Percentiles rank a stretch among this genome's conserved stretches.
phyloP scores from a whole-genome alignment of 2,113 vertebrate species.

The Pterocles orientalis region DNA sequence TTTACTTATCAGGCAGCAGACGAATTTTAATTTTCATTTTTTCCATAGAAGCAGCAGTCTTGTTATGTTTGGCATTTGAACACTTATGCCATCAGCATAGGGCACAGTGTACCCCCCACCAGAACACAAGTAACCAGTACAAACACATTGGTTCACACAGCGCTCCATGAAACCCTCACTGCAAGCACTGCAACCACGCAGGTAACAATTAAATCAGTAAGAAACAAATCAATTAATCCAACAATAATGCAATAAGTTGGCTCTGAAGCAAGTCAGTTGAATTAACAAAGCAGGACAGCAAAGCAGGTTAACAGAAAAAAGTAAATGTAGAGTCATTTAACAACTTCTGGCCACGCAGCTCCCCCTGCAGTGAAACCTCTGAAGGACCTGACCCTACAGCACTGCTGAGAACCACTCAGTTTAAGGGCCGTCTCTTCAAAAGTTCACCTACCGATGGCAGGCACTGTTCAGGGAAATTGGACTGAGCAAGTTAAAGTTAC shows the following conservation, averaged over 20 bases:
- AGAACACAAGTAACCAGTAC: not conserved
- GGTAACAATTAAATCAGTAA: not conserved
- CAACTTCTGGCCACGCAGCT: not conserved
- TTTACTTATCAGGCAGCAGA: not conserved
- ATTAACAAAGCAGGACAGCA: not conserved
- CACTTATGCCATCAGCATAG: not conserved
- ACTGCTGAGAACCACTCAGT: not conserved
- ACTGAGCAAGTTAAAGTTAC: not conserved
- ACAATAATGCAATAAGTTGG: not conserved
- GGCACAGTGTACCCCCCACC: fast-evolving
- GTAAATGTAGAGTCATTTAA: not conserved
- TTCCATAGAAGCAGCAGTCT: not conserved
- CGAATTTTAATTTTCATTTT: not conserved
- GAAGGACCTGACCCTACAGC: not conserved
- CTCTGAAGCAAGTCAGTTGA: not conserved
- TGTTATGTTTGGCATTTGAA: not conserved
- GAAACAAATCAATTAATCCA: not conserved
- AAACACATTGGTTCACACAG: not conserved
- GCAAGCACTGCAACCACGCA: not conserved
- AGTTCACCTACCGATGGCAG: fast-evolving
- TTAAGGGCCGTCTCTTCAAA: not conserved
- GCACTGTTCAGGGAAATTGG: not conserved
- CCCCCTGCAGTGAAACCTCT: not conserved
- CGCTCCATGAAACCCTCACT: not conserved
- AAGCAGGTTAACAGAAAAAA: not conserved